Evolutionary conservation across 1,140 invertebrate species (phyloP), one percentile per base, ranked within the genome.

Genomic region (Dicyema japonicum): DNA sequence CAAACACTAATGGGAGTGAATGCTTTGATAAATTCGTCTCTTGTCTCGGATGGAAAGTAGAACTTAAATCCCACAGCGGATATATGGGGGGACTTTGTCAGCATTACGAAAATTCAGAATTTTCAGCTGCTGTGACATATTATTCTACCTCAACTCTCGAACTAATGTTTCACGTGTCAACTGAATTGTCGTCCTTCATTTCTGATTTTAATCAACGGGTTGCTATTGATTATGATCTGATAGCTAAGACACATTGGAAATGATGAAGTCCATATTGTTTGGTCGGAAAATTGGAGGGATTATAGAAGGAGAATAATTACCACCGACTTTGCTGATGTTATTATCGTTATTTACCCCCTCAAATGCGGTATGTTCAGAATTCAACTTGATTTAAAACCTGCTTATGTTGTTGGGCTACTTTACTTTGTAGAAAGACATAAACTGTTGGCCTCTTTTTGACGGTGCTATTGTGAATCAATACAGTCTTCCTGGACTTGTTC

Each of bases 261-360:
- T 51, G 85, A 97, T 54, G 85, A 94, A 55, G 74, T 94, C 18
- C 82, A 94, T 42, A 82, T 94, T 33, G 76, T 97, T 9, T 97
- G 85, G 85, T 88, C 76, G 13, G 85, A 97, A 46, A 78, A 94
- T 47, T 63, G 59, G 44, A 59, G 78, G 27, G 74, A 85, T 42
- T 97, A 94, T 57, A 62, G 80, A 30, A 60, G 82, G 19, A 78
- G 80, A 38, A 88, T 90, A 33, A 70, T 94, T 45, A 76, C 85
- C 14, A 97, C 85, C 9, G 78, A 94, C 56, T 97, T 97, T 58
- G 90, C 82, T 46, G 85, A 97, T 57, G 72, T 92, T 25, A 60
- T 97, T 5, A 85, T 97, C 43, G 72, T 74, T 6, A 72, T 97
- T 37, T 92, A 94, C 59, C 82, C 40, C 5, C 51, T 82, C 34